Conservation (phyloP, 2,888 invertebrate genomes). For the Tiliacea aurago region DNA sequence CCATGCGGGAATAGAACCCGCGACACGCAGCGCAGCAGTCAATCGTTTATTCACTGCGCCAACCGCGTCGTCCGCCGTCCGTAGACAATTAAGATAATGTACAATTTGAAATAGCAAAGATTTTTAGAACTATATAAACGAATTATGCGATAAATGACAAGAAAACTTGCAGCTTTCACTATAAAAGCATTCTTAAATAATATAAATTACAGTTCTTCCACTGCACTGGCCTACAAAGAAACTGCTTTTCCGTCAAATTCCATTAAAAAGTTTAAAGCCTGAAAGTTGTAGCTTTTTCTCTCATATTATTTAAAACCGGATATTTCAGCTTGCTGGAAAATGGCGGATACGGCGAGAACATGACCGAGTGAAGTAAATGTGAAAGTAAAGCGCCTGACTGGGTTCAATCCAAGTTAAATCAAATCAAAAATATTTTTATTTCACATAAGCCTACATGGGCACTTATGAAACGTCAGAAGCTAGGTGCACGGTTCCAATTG, state of each 20-base stretch:
- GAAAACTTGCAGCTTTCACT: constrained; percentile 1
- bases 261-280: constrained; percentile 39
- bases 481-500: too few relatives aligned
- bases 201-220: constrained; percentile 2
- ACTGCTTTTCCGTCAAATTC: constrained; percentile 5
- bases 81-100: not conserved
- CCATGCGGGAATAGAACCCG: too few relatives aligned
- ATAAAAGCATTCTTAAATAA: not conserved
- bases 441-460: too few relatives aligned
- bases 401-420: too few relatives aligned
- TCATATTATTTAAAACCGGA: constrained; percentile 24
- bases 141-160: not conserved
- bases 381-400: too few relatives aligned
- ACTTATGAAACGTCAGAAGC: too few relatives aligned
- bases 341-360: not conserved
- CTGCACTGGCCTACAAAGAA: constrained; percentile 7
- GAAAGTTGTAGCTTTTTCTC: constrained; percentile 11
- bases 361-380: not conserved
- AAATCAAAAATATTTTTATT: too few relatives aligned
- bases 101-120: not conserved
- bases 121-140: not conserved
- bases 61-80: too few relatives aligned
- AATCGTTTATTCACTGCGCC: too few relatives aligned
- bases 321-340: constrained; percentile 25
- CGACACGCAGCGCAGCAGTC: too few relatives aligned